Conservation (phyloP, 2,797 vertebrate genomes). For the Pangasius krempfi region DNA sequence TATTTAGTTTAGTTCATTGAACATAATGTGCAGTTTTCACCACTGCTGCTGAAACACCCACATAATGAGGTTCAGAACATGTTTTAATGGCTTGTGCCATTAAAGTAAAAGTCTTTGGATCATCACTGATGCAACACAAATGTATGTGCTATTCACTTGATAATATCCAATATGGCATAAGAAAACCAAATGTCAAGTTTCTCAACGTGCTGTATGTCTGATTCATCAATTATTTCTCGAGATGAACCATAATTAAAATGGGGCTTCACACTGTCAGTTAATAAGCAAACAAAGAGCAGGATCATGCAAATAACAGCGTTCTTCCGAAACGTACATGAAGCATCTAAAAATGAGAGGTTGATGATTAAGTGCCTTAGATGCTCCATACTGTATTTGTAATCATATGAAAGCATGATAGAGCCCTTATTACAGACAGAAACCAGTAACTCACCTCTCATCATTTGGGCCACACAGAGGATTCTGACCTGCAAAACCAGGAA, state of each 20-base stretch:
- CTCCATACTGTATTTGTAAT: neutral
- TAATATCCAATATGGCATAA: neutral
- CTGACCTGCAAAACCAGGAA: constrained; percentile 79
- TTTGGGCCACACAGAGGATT: constrained; percentile 75
- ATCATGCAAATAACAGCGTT: neutral
- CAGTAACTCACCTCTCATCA: constrained; percentile 68
- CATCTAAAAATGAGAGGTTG: neutral
- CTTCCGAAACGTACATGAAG: neutral
- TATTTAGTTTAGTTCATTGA: constrained; percentile 1
- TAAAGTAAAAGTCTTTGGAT: neutral
- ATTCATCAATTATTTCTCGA: neutral
- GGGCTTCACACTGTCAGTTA: neutral
- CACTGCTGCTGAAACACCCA: neutral
- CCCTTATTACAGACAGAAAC: neutral
- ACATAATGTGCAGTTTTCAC: neutral
- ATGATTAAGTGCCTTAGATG: neutral
- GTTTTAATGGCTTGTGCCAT: constrained; percentile 19
- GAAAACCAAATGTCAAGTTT: neutral
- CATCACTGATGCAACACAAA: neutral
- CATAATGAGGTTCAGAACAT: neutral
- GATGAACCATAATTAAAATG: neutral
- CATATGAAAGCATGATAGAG: neutral
- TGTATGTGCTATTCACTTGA: neutral
- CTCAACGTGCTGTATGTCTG: neutral
- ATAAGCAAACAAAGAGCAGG: neutral